These are phyloP conservation scores for Cephus runcator DNA, from an alignment of 2,888 invertebrate genomes.

Conservation along the genomic window DNA sequence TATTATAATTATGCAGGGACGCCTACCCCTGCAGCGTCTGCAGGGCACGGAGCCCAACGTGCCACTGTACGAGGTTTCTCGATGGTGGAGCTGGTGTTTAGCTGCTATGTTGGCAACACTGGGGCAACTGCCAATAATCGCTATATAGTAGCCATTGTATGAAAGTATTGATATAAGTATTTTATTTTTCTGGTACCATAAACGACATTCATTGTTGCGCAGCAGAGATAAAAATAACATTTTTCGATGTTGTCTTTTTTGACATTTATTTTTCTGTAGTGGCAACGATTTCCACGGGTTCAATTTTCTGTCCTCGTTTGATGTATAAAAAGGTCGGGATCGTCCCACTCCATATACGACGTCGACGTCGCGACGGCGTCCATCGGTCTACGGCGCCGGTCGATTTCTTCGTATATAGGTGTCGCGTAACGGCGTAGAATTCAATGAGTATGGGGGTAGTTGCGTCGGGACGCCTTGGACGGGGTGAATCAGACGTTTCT, in stretches of 20 bases:
- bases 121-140: background rate
- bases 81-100: background rate
- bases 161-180: background rate
- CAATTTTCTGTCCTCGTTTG: background rate
- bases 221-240: background rate
- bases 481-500: no score
- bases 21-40: conserved; percentile 22
- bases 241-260: background rate
- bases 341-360: background rate
- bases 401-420: background rate
- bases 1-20: background rate
- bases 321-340: background rate
- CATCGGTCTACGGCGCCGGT: background rate
- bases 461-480: background rate
- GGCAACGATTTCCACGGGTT: background rate
- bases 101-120: background rate
- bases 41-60: conserved; percentile 26
- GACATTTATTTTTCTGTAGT: background rate
- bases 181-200: background rate
- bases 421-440: background rate
- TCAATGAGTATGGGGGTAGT: background rate
- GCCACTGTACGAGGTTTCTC: conserved; percentile 35
- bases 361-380: background rate
- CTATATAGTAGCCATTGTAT: background rate
- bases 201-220: background rate